These are phyloP conservation scores for Neomonachus schauinslandi DNA, from an alignment of 2,113 vertebrate genomes.

Conservation along the genomic window DNA sequence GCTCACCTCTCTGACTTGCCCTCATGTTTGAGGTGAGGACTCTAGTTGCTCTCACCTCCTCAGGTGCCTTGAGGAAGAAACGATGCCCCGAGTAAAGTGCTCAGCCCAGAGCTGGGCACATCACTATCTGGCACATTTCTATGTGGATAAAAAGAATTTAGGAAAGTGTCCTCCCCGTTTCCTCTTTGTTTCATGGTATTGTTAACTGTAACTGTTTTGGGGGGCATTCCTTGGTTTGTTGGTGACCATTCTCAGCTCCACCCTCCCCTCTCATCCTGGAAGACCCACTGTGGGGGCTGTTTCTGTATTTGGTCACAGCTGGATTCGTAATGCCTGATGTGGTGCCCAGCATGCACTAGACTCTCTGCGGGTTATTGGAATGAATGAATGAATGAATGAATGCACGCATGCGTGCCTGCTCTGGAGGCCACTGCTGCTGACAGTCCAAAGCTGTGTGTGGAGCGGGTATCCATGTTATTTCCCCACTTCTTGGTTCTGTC, in stretches of 20 bases:
- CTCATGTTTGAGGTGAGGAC: neutral
- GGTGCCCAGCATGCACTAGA: neutral
- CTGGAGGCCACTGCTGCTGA: neutral
- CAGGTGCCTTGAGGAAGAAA: neutral
- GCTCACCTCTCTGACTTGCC: neutral
- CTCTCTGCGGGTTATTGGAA: rapidly evolving
- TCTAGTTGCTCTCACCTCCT: rapidly evolving
- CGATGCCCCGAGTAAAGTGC: rapidly evolving
- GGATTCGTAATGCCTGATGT: neutral
- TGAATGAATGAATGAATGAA: neutral
- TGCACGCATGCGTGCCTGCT: neutral
- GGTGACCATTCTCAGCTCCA: rapidly evolving
- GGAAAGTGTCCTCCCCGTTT: neutral
- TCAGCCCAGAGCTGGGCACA: neutral
- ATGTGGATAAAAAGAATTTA: neutral
- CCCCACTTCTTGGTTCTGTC: neutral
- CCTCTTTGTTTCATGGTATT: neutral
- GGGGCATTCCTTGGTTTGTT: neutral
- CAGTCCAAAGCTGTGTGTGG: rapidly evolving
- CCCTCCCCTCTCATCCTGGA: neutral
- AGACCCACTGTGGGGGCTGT: neutral
- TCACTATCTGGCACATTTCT: neutral
- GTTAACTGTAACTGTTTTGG: neutral
- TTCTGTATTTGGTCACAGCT: neutral
- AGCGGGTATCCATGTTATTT: rapidly evolving